Base-by-base conservation (phyloP, 1,140 invertebrate genomes). In the Aphelinus atriplicis region DNA sequence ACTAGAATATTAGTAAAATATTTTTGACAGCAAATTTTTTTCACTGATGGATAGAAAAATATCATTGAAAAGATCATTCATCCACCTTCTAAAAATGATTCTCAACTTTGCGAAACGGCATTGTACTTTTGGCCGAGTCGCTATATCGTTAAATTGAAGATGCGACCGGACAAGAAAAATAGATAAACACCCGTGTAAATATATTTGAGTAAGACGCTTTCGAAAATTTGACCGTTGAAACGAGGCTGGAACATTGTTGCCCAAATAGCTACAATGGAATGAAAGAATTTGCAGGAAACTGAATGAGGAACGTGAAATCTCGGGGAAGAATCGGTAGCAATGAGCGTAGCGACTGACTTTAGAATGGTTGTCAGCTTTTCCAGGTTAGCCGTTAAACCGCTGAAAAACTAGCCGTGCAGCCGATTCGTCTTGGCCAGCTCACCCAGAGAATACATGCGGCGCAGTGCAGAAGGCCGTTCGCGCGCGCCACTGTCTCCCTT, bases 381-480 rank as follows among this genome's bases (percentile, higher is more conserved):
- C 69, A 63, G 48, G 58, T 63, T 71, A 63, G 69, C 69, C 58
- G 69, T 63, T 71, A 71, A 71, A 63, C 69, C 69, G 43, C 69
- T 71, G 69, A 71, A 71, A 62, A 71, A 71, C 58, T 71, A 70
- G 46, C 56, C 47, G 2, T 7, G 26, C 26, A 26, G 26, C 4
- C n/a, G 57, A 70, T 70, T 70, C 67, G 67, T 70, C 26, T 48
- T 48, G 67, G 56, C 51, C 67, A 61, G 61, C 26, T 26, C 26
- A 26, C 26, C 26, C 26, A 26, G 26, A 26, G 26, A 26, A 26
- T 26, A 26, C 51, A 9, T 9, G 51, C 51, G 4, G 26, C 26
- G 26, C 26, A 26, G 61, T 57, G 67, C 60, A 47, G 50, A 70
- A 70, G 48, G 57, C 47, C 46, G 42, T 26, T 26, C 26, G 26